phyloP scores from a whole-genome alignment of 2,797 vertebrate genomes.

The Cuculus canorus region DNA sequence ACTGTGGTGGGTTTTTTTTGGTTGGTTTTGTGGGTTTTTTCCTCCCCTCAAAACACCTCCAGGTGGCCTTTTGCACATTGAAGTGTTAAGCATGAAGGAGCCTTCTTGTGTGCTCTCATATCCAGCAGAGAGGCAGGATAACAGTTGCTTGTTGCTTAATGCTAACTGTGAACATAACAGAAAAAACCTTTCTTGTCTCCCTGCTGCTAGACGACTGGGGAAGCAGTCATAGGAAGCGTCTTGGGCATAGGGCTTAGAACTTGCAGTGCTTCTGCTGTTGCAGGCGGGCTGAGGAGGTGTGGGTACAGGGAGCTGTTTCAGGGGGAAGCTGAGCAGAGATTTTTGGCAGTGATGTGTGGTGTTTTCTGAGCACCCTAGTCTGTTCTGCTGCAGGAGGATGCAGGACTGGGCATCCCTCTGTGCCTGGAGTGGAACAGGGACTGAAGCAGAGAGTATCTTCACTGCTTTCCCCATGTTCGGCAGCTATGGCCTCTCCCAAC shows the following conservation, averaged over 20 bases:
- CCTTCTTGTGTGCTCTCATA: neutral
- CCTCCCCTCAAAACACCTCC: neutral
- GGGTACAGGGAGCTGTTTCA: neutral
- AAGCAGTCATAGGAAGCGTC: neutral
- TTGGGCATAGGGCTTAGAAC: neutral
- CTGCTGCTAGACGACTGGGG: neutral
- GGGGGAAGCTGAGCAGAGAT: neutral
- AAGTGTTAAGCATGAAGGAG: neutral
- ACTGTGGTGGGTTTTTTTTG: neutral
- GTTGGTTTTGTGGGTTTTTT: neutral
- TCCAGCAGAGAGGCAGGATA: neutral
- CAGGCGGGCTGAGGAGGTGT: neutral
- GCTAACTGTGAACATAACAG: neutral
- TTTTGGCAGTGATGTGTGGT: neutral
- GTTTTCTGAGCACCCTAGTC: fast-evolving
- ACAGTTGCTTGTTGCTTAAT: neutral
- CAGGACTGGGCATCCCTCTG: neutral
- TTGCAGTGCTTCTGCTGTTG: neutral
- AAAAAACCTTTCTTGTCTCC: neutral
- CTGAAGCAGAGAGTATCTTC: neutral
- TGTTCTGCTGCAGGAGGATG: neutral
- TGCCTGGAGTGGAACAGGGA: neutral
- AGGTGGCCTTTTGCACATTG: neutral
- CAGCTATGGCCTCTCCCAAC: neutral
- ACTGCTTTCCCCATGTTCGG: neutral